Percentiles rank a stretch among this genome's conserved stretches.
These are phyloP conservation scores for Myoxocephalus aenaeus DNA, from an alignment of 2,797 vertebrate genomes.

Conservation along the genomic window DNA sequence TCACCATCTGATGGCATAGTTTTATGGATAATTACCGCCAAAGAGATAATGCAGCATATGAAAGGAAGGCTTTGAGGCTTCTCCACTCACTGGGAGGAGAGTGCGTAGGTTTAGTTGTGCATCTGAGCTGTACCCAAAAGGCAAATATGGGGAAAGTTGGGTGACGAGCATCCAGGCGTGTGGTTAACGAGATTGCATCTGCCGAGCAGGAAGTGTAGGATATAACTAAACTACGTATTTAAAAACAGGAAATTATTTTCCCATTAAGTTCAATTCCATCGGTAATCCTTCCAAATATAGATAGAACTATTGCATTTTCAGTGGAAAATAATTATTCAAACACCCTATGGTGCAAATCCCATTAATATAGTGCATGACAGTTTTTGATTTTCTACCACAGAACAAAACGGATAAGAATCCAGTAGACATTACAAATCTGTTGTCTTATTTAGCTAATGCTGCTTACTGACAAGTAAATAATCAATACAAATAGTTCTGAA, in stretches of 20 bases:
- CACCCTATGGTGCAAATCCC: conserved; percentile 82
- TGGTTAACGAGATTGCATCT: conserved; percentile 82
- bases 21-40: conserved; percentile 81
- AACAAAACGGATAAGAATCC: conserved; percentile 76
- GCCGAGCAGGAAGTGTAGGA: conserved; percentile 75
- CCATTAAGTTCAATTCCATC: conserved; percentile 76
- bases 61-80: conserved; percentile 80
- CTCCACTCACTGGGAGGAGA: conserved; percentile 74
- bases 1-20: conserved; percentile 83
- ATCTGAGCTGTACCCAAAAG: conserved; percentile 76
- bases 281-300: conserved; percentile 84
- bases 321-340: conserved; percentile 83
- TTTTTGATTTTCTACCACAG: conserved; percentile 76
- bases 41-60: conserved; percentile 78
- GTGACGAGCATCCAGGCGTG: conserved; percentile 76
- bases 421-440: conserved; percentile 79
- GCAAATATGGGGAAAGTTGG: conserved; percentile 82
- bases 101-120: conserved; percentile 82
- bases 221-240: conserved; percentile 69
- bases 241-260: conserved; percentile 77
- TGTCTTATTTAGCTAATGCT: conserved; percentile 84
- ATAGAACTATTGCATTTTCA: conserved; percentile 80
- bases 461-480: conserved; percentile 85
- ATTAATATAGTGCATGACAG: conserved; percentile 83
- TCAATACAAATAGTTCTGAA: conserved; percentile 84